Evolutionary conservation across 2,797 vertebrate species (phyloP).

Genomic region (Rhinogobio ventralis): DNA sequence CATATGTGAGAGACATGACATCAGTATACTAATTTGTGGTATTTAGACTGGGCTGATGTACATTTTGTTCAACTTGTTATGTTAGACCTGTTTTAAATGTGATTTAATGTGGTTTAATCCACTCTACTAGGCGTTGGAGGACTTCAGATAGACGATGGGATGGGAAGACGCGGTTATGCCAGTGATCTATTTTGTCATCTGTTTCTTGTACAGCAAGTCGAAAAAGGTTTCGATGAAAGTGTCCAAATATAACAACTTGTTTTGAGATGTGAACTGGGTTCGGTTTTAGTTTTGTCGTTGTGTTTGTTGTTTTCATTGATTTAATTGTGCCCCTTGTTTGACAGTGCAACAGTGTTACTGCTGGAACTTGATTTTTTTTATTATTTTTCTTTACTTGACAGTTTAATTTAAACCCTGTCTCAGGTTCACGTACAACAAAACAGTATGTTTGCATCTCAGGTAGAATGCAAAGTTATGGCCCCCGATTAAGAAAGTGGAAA

Average conservation of each 20-base stretch:
- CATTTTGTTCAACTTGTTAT: constrained; percentile 81
- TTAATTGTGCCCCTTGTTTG: constrained; percentile 72
- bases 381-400: constrained; percentile 66
- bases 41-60: constrained; percentile 74
- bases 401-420: constrained; percentile 84
- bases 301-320: constrained; percentile 60
- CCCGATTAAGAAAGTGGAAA: constrained; percentile 78
- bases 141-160: constrained; percentile 53
- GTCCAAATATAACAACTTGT: constrained; percentile 53
- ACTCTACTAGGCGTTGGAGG: constrained; percentile 67
- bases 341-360: constrained; percentile 83
- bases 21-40: constrained; percentile 66
- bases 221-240: constrained; percentile 45
- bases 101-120: constrained; percentile 64
- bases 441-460: constrained; percentile 96
- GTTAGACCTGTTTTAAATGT: constrained; percentile 73
- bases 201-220: constrained; percentile 57
- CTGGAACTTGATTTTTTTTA: constrained; percentile 74
- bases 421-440: constrained; percentile 90
- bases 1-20: constrained; percentile 71
- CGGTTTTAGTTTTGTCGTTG: constrained; percentile 66
- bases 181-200: constrained; percentile 58
- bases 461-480: constrained; percentile 92
- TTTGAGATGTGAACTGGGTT: constrained; percentile 63
- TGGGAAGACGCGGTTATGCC: constrained; percentile 52